phyloP scores from a whole-genome alignment of 2,888 invertebrate genomes.

The Syrista parreyssii region DNA sequence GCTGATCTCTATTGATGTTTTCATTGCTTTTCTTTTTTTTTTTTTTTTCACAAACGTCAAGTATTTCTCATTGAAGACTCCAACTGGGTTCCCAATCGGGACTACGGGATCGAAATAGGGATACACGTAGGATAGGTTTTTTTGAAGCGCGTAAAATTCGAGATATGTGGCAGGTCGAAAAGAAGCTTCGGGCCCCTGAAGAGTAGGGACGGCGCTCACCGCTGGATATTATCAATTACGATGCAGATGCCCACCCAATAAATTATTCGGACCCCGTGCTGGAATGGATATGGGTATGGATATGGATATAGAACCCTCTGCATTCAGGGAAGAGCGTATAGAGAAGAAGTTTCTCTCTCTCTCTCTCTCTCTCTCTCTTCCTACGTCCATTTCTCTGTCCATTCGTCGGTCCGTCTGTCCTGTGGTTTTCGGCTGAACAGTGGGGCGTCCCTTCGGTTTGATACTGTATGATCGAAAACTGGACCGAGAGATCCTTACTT shows the following conservation, averaged over 20 bases:
- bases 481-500: conserved; percentile 15
- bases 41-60: background rate
- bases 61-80: background rate
- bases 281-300: conserved; percentile 18
- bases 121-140: conserved; percentile 27
- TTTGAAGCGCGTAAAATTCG: conserved; percentile 52
- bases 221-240: conserved; percentile 51
- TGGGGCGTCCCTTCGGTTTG: conserved; percentile 22
- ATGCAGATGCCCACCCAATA: conserved; percentile 45
- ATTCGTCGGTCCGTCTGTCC: background rate
- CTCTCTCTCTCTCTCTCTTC: conserved; percentile 2
- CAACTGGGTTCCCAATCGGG: background rate
- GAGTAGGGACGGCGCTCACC: conserved; percentile 23
- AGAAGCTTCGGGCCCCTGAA: conserved; percentile 10
- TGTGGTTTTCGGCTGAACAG: conserved; percentile 12
- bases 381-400: background rate
- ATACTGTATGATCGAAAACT: conserved; percentile 24
- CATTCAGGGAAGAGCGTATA: conserved; percentile 10
- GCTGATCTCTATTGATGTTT: background rate
- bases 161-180: conserved; percentile 45
- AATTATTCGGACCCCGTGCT: conserved; percentile 43
- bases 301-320: conserved; percentile 5
- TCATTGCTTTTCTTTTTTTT: background rate
- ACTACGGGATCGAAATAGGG: background rate
- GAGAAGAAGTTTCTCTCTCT: background rate